Evolutionary conservation across 2,888 invertebrate species (phyloP), one percentile per base, ranked within the genome.

Genomic region (Boloria euphrosyne): DNA sequence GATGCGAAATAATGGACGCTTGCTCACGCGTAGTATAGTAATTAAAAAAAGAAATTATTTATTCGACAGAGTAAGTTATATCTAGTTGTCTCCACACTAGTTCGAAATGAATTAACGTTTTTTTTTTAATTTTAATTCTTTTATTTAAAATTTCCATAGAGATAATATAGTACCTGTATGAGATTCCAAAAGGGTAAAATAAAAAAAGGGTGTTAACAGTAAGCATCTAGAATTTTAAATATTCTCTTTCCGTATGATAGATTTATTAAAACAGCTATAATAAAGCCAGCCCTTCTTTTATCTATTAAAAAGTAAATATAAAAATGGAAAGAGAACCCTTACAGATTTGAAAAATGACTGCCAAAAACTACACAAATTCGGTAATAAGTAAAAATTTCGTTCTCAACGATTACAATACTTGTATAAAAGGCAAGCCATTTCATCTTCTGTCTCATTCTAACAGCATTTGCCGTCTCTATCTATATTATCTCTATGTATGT

Each of bases 21-120:
- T 83, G 82, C 81, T 82, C 81, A 81, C 77, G 78, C 68, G 55
- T 73, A 73, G 71, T 72, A 70, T 73, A 74, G 68, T 68, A 62
- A 66, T 54, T 31, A 60, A 60, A 75, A 74, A 73, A 73, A 75
- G 77, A 76, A 70, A 73, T 76, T 82, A 81, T 81, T 81, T 81
- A 80, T 82, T 80, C 73, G 72, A 74, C 65, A 77, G 78, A 81
- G 78, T 83, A 80, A 82, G 78, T 81, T 84, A 80, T 82, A 80
- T 78, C 77, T 74, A 72, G 72, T 68, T 66, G 74, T 49, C 75
- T 76, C 75, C 75, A 58, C 52, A 67, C 50, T 75, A 73, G 66
- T 59, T 61, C 43, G 62, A 68, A 65, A 67, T 59, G 43, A 59
- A 66, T 70, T 65, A 62, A 66, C 53, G 54, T 67, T 71, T 68